These are phyloP conservation scores for Cathartes aura DNA, from an alignment of 2,113 vertebrate genomes.

Conservation along the genomic window DNA sequence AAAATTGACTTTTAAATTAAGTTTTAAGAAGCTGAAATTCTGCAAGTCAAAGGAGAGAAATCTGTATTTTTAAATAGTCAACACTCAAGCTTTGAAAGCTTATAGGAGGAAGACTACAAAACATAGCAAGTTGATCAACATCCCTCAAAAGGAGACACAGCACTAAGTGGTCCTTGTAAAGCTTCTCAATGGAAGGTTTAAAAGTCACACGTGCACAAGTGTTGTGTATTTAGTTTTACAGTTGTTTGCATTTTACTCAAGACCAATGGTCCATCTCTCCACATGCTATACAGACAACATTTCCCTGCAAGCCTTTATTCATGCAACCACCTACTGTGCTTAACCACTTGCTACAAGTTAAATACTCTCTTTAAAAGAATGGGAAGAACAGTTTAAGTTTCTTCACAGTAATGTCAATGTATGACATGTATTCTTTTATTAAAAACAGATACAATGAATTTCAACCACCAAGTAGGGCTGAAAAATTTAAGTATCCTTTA, in stretches of 20 bases:
- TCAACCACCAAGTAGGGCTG: background rate
- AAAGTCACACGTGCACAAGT: accelerated
- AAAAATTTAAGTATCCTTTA: background rate
- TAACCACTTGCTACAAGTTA: background rate
- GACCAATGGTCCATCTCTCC: background rate
- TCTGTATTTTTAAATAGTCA: background rate
- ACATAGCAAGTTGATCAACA: background rate
- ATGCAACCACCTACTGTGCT: background rate
- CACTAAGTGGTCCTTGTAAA: background rate
- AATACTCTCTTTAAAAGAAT: background rate
- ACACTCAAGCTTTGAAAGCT: background rate
- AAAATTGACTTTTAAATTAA: background rate
- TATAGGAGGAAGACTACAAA: background rate
- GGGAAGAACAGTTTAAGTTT: background rate
- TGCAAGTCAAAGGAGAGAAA: background rate
- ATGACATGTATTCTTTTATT: background rate
- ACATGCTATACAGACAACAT: too few species aligned
- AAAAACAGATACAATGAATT: background rate
- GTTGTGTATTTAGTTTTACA: background rate
- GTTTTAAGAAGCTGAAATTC: background rate
- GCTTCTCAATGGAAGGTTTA: background rate
- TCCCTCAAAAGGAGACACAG: background rate
- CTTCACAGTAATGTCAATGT: background rate
- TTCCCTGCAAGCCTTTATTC: background rate
- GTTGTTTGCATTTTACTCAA: background rate